Evolutionary conservation across 2,888 invertebrate species (phyloP), one percentile per base, ranked within the genome.

Genomic region (Synanthedon andrenaeformis): DNA sequence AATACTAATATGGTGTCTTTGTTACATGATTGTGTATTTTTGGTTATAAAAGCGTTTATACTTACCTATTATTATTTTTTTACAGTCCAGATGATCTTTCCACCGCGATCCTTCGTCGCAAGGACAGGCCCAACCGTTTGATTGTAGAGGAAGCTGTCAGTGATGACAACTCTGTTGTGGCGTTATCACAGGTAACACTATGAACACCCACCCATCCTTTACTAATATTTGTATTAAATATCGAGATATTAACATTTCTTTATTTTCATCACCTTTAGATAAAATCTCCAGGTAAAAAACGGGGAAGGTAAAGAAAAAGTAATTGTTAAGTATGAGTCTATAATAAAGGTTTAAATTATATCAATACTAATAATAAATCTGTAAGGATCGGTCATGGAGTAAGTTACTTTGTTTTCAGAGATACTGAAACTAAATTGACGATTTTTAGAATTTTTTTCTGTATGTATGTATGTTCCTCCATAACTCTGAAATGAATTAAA

Each of bases 111-210:
- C 90, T 99, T 72, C 95, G 96, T 72, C 96, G 95, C 76, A 99
- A 99, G 89, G 96, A 97, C 81, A 95, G 96, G 79, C 99, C 99
- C 62, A 99, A 99, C 87, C 94, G 99, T 73, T 92, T 99, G 62
- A 91, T 99, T 71, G 99, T 99, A 17, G 99, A 99, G 76, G 98
- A 99, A 83, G 97, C 98, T 41, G 93, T 95, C 67, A 98, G 97
- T 81, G 99, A 99, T 91, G 99, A 99, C 83, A 99, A 99, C 82
- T 99, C 98, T 0, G 98, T 99, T 59, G 97, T 99, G 59, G 94
- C 96, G 35, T 88, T 99, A 59, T 98, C 98, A 63, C 98, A 98
- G 92, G 95, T 95, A 74, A 75, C 8, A 35, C 35, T 35, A 35
- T 8, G 35, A 10, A 35, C 35, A 72, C 35, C 35, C 35, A 35